phyloP scores from a whole-genome alignment of 2,113 vertebrate genomes.

The Chloropsis cyanopogon region DNA sequence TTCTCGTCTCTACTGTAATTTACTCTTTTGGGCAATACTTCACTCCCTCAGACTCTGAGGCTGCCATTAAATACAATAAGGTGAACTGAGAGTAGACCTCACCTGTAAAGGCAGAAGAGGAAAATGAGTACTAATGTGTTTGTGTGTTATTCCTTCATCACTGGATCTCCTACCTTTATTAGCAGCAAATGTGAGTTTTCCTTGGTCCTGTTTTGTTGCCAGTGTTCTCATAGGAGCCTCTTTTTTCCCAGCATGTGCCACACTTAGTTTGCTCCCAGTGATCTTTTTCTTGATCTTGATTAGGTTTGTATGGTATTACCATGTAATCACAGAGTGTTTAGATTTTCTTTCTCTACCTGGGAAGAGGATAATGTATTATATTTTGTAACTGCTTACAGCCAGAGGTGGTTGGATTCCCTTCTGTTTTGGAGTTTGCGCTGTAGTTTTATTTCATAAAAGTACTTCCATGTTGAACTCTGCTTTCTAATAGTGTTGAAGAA shows the following conservation, averaged over 20 bases:
- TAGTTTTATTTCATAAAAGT: neutral
- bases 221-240: neutral
- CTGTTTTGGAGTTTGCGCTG: neutral
- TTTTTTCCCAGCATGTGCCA: neutral
- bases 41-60: neutral
- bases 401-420: neutral
- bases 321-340: neutral
- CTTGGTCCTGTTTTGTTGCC: neutral
- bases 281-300: neutral
- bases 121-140: neutral
- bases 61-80: fast-evolving
- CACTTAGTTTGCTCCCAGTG: neutral
- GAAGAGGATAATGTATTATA: neutral
- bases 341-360: neutral
- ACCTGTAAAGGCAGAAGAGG: neutral
- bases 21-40: neutral
- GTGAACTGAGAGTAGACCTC: neutral
- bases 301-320: neutral
- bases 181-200: neutral
- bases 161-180: neutral
- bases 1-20: neutral
- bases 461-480: neutral
- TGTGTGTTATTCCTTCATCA: neutral
- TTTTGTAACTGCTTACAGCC: neutral
- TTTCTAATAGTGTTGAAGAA: neutral